A percentile compares a stretch with the other conserved stretches of the same genome.
Conservation (phyloP, 2,113 vertebrate genomes). For the Pelusios castaneus region DNA sequence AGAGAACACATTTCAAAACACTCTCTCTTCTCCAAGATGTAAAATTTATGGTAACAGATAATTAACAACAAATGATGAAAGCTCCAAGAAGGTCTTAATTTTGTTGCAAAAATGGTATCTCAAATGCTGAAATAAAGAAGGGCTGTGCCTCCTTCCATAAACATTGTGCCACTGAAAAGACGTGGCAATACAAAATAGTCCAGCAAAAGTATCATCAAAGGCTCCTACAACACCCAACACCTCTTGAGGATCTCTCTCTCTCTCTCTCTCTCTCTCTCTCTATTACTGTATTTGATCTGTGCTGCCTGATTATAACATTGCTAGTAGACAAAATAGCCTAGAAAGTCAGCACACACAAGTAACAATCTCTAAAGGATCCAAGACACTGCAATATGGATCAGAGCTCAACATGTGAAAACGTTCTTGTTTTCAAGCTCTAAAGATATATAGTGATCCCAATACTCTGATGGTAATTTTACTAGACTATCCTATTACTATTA, state of each 20-base stretch:
- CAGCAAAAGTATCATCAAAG: slow-evolving; percentile 31
- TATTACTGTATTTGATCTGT: neutral
- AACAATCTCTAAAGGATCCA: neutral
- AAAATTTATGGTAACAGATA: slow-evolving; percentile 60
- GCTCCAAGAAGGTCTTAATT: slow-evolving; percentile 56
- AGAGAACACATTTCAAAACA: slow-evolving; percentile 60
- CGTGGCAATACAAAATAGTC: slow-evolving; percentile 44
- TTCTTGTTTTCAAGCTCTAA: neutral
- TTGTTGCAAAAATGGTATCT: slow-evolving; percentile 69
- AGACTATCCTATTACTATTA: neutral
- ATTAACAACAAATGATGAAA: slow-evolving; percentile 72
- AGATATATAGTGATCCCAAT: neutral
- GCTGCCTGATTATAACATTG: neutral
- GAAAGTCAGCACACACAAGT: neutral
- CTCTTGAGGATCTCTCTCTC: neutral
- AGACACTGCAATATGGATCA: neutral
- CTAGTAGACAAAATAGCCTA: neutral
- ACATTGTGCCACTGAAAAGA: slow-evolving; percentile 9
- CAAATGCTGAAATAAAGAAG: slow-evolving; percentile 73
- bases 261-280: neutral
- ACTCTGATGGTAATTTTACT: too few relatives aligned
- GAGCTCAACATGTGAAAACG: neutral
- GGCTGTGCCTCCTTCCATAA: slow-evolving; percentile 53
- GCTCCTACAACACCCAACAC: neutral
- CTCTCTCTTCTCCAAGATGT: slow-evolving; percentile 15